Evolutionary conservation across 2,113 vertebrate species (phyloP).

Genomic region (Rhabdornis inornatus): DNA sequence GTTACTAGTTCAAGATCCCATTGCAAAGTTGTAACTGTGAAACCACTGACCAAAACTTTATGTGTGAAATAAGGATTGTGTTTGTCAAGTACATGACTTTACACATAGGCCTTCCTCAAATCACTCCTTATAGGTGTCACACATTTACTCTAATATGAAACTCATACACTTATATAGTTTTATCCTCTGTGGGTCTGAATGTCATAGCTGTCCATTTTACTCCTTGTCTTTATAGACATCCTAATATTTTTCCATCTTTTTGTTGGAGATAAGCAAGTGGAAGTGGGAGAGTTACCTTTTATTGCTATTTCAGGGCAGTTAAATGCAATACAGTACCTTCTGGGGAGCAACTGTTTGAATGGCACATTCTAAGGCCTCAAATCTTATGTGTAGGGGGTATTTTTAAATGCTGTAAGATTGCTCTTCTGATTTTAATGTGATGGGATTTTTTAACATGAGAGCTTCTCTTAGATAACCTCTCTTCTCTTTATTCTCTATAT

Average conservation of each 20-base stretch:
- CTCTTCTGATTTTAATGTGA: neutral
- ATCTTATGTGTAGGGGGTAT: fast-evolving
- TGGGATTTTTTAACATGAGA: neutral
- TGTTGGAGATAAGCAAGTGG: neutral
- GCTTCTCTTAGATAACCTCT: neutral
- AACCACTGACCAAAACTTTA: neutral
- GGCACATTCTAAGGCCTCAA: neutral
- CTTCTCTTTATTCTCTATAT: neutral
- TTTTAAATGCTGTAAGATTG: neutral
- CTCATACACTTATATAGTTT: neutral
- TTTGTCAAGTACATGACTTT: neutral
- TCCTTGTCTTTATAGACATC: neutral
- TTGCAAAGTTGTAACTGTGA: neutral
- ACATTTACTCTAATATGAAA: neutral
- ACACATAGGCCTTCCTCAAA: neutral
- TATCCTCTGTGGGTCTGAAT: neutral
- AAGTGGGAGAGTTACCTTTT: neutral
- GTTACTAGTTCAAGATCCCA: neutral
- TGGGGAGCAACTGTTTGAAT: neutral
- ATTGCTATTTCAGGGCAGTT: neutral
- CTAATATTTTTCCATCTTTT: neutral
- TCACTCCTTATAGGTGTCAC: neutral
- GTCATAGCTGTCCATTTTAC: neutral
- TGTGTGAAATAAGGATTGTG: neutral
- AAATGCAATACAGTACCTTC: neutral